Percentiles rank a stretch among this genome's conserved stretches.
phyloP scores from a whole-genome alignment of 1,140 invertebrate species.

The Pseudomyrmex pallidus region DNA sequence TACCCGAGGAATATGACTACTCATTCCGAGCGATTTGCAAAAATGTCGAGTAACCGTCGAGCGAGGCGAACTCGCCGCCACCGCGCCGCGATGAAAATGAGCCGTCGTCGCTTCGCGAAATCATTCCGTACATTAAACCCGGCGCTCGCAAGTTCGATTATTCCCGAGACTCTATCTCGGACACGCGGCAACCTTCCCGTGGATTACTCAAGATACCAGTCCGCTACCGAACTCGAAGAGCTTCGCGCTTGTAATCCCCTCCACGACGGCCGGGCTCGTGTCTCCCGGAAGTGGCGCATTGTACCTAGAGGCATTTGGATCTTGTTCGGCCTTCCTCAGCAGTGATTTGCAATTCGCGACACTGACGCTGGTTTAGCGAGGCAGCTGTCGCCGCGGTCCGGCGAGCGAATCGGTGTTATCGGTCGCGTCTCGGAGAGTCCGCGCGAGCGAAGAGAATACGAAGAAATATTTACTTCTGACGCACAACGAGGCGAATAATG shows the following conservation, averaged over 20 bases:
- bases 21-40: conserved; percentile 19
- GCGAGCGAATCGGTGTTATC: conserved; percentile 44
- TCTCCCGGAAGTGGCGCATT: conserved; percentile 65
- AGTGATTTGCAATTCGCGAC: conserved; percentile 72
- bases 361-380: conserved; percentile 60
- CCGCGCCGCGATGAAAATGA: too few species aligned
- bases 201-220: conserved; percentile 61
- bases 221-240: conserved; percentile 46
- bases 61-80: neutral
- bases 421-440: conserved; percentile 11
- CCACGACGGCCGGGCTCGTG: conserved; percentile 44
- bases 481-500: conserved; percentile 1
- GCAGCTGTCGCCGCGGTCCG: conserved; percentile 49
- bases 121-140: conserved; percentile 57
- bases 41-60: conserved; percentile 13
- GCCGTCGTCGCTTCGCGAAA: conserved; percentile 3
- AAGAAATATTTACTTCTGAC: conserved; percentile 1
- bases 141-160: conserved; percentile 53
- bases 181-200: conserved; percentile 51
- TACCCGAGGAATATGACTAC: neutral
- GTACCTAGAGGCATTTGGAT: conserved; percentile 63
- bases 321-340: conserved; percentile 68
- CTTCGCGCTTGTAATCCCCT: conserved; percentile 64
- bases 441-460: neutral
- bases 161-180: conserved; percentile 18